Percentiles rank a stretch among this genome's conserved stretches.
Conservation (phyloP, 2,797 vertebrate genomes). For the Scolopax bukidnonensis region DNA sequence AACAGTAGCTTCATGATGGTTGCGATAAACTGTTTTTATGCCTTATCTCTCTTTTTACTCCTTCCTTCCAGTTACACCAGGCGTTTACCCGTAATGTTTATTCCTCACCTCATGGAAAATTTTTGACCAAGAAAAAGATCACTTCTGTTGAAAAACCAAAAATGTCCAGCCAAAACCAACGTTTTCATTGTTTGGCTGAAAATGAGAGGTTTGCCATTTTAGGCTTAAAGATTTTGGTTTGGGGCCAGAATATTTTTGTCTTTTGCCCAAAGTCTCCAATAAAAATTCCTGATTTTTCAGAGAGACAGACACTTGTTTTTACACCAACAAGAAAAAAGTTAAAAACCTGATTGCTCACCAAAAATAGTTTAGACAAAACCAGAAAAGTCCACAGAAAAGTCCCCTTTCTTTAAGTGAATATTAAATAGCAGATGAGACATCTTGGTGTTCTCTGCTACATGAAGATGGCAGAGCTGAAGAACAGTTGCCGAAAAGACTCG, state of each 20-base stretch:
- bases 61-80: constrained; percentile 13
- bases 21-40: constrained; percentile 52
- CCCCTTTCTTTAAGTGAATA: not conserved
- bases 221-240: constrained; percentile 41
- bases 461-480: not conserved
- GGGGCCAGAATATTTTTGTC: constrained; percentile 40
- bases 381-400: not conserved
- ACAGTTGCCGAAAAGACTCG: accelerated
- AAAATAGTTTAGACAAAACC: not conserved
- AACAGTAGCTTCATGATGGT: constrained; percentile 33
- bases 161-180: constrained; percentile 67
- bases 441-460: not conserved
- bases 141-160: constrained; percentile 54
- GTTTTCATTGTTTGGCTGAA: constrained; percentile 64
- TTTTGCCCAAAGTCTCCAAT: constrained; percentile 52
- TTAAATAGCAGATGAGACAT: not conserved
- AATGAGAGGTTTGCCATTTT: constrained; percentile 68
- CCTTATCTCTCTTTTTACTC: constrained; percentile 43
- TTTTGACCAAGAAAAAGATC: constrained; percentile 61
- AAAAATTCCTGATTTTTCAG: constrained; percentile 58
- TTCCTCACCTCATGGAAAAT: constrained; percentile 69
- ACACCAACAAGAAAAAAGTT: not conserved
- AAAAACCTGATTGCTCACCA: not conserved
- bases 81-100: constrained; percentile 20
- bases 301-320: constrained; percentile 45